Evolutionary conservation across 2,888 invertebrate genomes (phyloP).

Genomic region (Tiliacea citrago): DNA sequence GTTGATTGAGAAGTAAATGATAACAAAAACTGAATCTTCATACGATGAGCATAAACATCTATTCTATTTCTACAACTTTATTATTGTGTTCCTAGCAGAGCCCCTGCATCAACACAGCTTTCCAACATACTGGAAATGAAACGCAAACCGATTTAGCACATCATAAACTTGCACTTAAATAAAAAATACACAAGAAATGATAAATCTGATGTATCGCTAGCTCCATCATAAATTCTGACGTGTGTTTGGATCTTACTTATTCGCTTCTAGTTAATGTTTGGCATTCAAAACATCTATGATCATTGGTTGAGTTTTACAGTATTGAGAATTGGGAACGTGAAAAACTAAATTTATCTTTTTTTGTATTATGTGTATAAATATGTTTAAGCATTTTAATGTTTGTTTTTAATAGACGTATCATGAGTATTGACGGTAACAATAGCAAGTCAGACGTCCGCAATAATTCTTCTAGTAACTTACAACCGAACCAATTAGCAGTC

Average conservation of each 20-base stretch:
- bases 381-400: no score
- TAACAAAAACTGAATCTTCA: neutral
- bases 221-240: constrained; percentile 57
- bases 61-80: constrained; percentile 25
- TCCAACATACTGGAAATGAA: constrained; percentile 25
- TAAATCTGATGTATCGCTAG: constrained; percentile 38
- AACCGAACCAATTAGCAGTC: neutral
- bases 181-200: constrained; percentile 43
- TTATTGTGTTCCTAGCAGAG: constrained; percentile 11
- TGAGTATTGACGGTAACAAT: neutral
- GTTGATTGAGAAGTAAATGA: neutral
- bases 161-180: constrained; percentile 42
- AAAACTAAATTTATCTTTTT: constrained; percentile 1
- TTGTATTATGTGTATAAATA: no score
- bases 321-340: constrained; percentile 4
- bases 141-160: constrained; percentile 11
- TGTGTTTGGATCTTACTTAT: constrained; percentile 52
- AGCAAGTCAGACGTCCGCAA: neutral
- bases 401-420: neutral
- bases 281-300: constrained; percentile 34
- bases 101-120: constrained; percentile 6
- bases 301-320: constrained; percentile 22
- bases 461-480: neutral
- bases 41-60: neutral
- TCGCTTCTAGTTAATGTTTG: constrained; percentile 54